Evolutionary conservation across 2,797 vertebrate species (phyloP), one percentile per base, ranked within the genome.

Genomic region (Crocodylus rhombifer): DNA sequence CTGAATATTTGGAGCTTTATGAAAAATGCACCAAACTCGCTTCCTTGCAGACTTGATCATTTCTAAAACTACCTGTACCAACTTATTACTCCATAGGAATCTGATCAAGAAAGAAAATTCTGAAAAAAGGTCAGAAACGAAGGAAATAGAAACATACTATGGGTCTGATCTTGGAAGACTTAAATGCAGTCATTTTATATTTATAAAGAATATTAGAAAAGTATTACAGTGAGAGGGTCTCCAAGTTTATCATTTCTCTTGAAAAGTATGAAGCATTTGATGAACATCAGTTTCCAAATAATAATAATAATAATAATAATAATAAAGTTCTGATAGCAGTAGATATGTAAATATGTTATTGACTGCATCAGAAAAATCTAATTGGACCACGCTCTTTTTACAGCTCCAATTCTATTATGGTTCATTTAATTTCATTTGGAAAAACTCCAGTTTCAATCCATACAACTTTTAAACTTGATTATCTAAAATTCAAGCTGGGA

Each of bases 401-500:
- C 23, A 23, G 33, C 9, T 90, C 15, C 23, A 76, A 83, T 5
- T 5, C 14, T 93, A 82, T 85, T 84, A 75, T 51, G 63, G 26
- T 26, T 87, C 51, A 42, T 87, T 87, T 77, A 88, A 21, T 51
- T 78, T 28, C 56, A 77, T 74, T 94, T 94, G 61, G 78, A 82
- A 86, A 87, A 58, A 93, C 28, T 55, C 42, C 42, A 51, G 42
- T 20, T 28, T 4, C 58, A 82, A 80, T 83, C 17, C 42, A 82
- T 57, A 88, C 69, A 77, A 7, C 91, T 86, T 80, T 88, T 75
- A 2, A 86, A 63, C 42, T 30, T 67, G 0, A n/a, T 92, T 89
- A 86, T 90, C 88, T 90, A 84, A 95, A 92, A 94, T 92, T 92
- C 78, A 83, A 73, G n/a, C 73, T 80, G 33, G 33, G 2, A 91